Conservation (phyloP, 2,888 invertebrate genomes). For the Crepidodera aurea region DNA sequence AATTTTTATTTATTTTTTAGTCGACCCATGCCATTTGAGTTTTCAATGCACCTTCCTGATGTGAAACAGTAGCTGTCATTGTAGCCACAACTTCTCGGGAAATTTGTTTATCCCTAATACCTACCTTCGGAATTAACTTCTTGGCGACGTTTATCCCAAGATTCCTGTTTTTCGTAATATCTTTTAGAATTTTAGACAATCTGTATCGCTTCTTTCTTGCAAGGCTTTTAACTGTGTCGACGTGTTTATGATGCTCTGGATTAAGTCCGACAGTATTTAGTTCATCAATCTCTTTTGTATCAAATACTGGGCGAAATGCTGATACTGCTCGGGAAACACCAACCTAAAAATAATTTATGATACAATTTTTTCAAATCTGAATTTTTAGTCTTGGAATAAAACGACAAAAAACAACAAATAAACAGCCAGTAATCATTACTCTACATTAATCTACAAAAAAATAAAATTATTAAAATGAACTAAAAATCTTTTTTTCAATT, state of each 20-base stretch:
- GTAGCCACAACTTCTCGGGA: neutral
- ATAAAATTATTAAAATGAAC: too few relatives aligned
- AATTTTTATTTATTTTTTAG: too few relatives aligned
- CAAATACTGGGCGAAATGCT: conserved; percentile 71
- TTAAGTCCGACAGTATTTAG: conserved; percentile 69
- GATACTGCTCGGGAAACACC: conserved; percentile 80
- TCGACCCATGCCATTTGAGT: neutral
- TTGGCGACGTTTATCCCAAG: conserved; percentile 55
- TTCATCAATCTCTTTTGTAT: conserved; percentile 53
- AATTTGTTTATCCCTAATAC: neutral
- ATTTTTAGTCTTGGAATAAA: too few relatives aligned
- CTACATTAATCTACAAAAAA: too few relatives aligned
- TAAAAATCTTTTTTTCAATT: too few relatives aligned
- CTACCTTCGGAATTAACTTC: conserved; percentile 51
- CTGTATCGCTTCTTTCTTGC: conserved; percentile 50
- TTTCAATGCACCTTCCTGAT: neutral
- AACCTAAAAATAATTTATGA: conserved; percentile 53
- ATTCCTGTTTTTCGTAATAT: conserved; percentile 56
- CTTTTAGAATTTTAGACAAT: conserved; percentile 54
- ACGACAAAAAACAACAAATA: too few relatives aligned
- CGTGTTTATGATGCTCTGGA: conserved; percentile 69
- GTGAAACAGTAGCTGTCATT: neutral
- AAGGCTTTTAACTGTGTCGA: conserved; percentile 61
- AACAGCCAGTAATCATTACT: too few relatives aligned
- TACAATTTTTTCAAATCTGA: too few relatives aligned